phyloP scores from a whole-genome alignment of 2,888 invertebrate species.

The Argynnis bischoffii region DNA sequence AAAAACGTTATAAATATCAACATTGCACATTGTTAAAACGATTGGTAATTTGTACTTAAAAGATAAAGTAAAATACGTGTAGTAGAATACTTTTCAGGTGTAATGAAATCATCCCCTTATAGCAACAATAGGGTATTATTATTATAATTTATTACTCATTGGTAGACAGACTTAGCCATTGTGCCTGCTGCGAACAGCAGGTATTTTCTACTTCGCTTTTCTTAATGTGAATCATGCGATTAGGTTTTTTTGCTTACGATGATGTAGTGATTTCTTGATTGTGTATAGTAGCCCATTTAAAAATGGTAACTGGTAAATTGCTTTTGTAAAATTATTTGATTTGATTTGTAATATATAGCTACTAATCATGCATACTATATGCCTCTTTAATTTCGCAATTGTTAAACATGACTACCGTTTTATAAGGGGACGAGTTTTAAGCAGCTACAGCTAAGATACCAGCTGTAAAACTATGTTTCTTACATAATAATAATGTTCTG shows the following conservation, averaged over 20 bases:
- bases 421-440: too few species aligned
- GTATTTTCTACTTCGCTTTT: conserved; percentile 27
- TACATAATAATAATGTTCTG: too few species aligned
- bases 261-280: conserved; percentile 18
- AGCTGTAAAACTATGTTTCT: too few species aligned
- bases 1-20: too few species aligned
- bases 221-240: conserved; percentile 25
- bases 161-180: conserved; percentile 20
- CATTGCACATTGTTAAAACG: too few species aligned
- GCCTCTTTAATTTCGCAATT: too few species aligned
- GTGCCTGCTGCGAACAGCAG: conserved; percentile 24
- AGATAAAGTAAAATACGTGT: not conserved
- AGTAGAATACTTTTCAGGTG: conserved; percentile 35
- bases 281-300: conserved; percentile 8
- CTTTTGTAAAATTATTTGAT: not conserved
- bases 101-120: conserved; percentile 77
- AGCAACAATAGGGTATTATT: conserved; percentile 71
- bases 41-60: too few species aligned
- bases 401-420: too few species aligned
- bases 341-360: not conserved
- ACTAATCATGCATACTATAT: too few species aligned
- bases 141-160: conserved; percentile 50
- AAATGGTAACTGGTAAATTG: conserved; percentile 1
- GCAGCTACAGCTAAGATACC: too few species aligned
- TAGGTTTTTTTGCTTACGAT: conserved; percentile 23